These are phyloP conservation scores for Neomorphus geoffroyi DNA, from an alignment of 2,797 vertebrate species.

Conservation along the genomic window DNA sequence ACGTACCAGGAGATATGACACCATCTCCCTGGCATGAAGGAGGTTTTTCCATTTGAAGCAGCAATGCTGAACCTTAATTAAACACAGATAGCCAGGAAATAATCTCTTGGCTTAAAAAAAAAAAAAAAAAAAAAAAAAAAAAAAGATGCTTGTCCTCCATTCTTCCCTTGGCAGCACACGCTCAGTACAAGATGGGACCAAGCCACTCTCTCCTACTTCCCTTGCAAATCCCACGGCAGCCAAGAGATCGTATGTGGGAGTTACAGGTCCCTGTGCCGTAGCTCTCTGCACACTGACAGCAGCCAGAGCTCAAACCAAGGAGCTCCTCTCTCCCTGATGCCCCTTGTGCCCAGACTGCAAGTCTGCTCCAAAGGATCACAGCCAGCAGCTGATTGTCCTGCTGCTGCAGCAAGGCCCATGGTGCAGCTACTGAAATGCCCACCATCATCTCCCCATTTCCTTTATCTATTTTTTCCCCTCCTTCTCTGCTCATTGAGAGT, in stretches of 20 bases:
- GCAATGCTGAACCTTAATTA: background rate
- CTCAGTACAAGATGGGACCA: background rate
- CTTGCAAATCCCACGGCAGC: background rate
- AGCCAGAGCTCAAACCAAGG: background rate
- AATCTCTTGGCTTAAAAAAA: background rate
- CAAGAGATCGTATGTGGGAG: background rate
- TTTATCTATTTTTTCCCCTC: no score
- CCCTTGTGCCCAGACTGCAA: background rate
- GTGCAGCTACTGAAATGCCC: background rate
- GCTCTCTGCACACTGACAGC: background rate
- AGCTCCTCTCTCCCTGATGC: background rate
- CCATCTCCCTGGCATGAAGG: background rate
- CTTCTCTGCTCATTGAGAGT: no score
- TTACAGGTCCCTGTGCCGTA: background rate
- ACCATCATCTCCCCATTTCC: background rate
- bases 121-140: no score
- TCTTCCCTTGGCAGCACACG: background rate
- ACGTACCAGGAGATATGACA: background rate
- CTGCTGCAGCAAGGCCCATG: background rate
- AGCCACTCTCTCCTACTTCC: background rate
- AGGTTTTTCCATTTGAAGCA: background rate
- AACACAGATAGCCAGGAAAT: conserved; percentile 3
- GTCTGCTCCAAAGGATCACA: background rate
- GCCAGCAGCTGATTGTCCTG: rapidly evolving
- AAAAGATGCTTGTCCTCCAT: background rate